Evolutionary conservation across 2,888 invertebrate genomes (phyloP), one percentile per base, ranked within the genome.

Genomic region (Drosophila kuntzei): DNA sequence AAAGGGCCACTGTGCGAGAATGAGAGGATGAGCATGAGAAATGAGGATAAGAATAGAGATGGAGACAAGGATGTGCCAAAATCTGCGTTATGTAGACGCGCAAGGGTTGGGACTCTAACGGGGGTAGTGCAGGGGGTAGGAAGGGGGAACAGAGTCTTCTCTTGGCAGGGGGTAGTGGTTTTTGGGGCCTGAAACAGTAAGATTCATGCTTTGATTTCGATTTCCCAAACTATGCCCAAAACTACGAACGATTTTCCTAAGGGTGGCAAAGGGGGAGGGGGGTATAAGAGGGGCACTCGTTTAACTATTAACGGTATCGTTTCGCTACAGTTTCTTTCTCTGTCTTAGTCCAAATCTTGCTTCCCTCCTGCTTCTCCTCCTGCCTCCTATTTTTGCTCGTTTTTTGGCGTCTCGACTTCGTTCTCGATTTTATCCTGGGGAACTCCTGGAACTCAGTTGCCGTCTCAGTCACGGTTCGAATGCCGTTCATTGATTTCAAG

Each of bases 401-500:
- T 41, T 22, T 41, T 41, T 11, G 20, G 20, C 12, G 7, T 29
- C 46, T 12, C 12, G 47, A 18, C 12, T 43, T 43, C 22, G 27
- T 11, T 46, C 16, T 12, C 27, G 27, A 16, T 12, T 27, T 29
- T 47, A 29, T 47, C 3, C 29, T 18, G 11, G 12, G 5, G 34
- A 34, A 6, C 34, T n/a, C 25, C 14, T 11, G 29, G 14, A 43
- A 22, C 22, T 55, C 51, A 25, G 47, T 59, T 29, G 20, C 27
- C 16, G 39, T 32, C 47, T 54, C 46, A 32, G 51, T 54, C 39
- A 54, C 57, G 53, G 46, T 55, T 63, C 47, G 62, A 66, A 54
- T 69, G 70, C 41, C 43, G 71, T 53, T 79, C 87, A 79, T 82
- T 79, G 79, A 80, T 76, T 86, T 83, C 18, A 20, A 22, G 49